Base-by-base conservation (phyloP, 2,113 vertebrate genomes). In the Antechinus flavipes region DNA sequence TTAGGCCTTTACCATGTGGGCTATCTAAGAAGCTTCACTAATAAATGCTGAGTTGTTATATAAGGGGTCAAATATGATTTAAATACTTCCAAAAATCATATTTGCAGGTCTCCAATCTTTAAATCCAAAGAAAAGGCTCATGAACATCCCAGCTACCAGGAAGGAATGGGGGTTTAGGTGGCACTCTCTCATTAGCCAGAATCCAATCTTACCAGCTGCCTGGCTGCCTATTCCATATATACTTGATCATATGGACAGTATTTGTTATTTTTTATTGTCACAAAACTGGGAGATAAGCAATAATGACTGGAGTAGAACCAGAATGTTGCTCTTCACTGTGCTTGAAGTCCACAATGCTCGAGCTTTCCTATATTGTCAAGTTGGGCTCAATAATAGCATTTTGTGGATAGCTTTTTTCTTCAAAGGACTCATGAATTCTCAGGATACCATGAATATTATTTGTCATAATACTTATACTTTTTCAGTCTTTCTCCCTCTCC, bases 341-440 rank as follows among this genome's bases (percentile, higher is more conserved):
- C 94, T 92, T 94, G 91, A 93, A 95, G 94, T 35, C 95, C 89
- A 90, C 35, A 93, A 53, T 47, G 92, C 11, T 93, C 94, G 30
- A 1, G 0, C 49, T 16, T 55, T 94, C 54, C 55, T 92, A 23
- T 89, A 92, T 96, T 96, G 61, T 9, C 46, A 96, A 96, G 47
- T 90, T 95, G 68, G 90, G 22, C 89, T 56, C 91, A 94, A 92
- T 95, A 94, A 95, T 96, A 93, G 91, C 46, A 61, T n/a, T 91
- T 54, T 93, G 84, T 96, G 96, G 95, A 96, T 95, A 95, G 30
- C 47, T 27, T 42, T 58, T 97, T 96, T 94, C 95, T 96, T 95
- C 54, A 91, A 92, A 94, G 91, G 46, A 96, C 92, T 97, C 97
- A 92, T 93, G 91, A 92, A 55, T n/a, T 55, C 30, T 68, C 30